These are phyloP conservation scores for Coptotermes formosanus DNA, from an alignment of 1,140 invertebrate species.

Conservation along the genomic window DNA sequence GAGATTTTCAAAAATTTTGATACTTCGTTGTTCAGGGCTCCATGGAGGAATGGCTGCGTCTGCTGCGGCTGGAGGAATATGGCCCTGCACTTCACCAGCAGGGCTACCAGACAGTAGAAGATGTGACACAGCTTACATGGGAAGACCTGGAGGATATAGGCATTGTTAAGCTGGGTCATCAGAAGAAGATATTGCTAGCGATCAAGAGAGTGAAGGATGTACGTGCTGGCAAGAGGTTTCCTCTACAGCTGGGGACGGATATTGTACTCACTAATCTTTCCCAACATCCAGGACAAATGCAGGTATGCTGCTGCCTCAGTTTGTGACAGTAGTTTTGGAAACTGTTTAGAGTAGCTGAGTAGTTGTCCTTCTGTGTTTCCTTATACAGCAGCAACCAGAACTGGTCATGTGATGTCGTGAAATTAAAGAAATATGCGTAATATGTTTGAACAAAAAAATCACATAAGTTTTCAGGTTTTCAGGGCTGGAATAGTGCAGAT, in stretches of 20 bases:
- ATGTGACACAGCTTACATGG: slow-evolving; percentile 92
- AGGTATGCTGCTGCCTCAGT: neutral
- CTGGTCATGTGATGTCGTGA: no score
- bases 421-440: no score
- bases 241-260: slow-evolving; percentile 31
- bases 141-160: slow-evolving; percentile 99
- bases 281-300: slow-evolving; percentile 24
- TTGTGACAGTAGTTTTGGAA: neutral
- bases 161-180: slow-evolving; percentile 91
- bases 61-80: slow-evolving; percentile 90
- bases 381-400: neutral
- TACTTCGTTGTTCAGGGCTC: slow-evolving; percentile 63
- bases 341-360: neutral
- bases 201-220: slow-evolving; percentile 97
- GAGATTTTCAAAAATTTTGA: neutral
- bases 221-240: slow-evolving; percentile 77
- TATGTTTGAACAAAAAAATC: no score
- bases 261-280: slow-evolving; percentile 8
- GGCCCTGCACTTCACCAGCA: slow-evolving; percentile 82
- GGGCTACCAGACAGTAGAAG: slow-evolving; percentile 90
- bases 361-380: neutral
- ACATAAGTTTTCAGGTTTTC: no score
- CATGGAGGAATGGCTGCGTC: slow-evolving; percentile 88
- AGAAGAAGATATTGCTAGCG: slow-evolving; percentile 96
- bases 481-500: no score